A percentile compares a stretch with the other conserved stretches of the same genome.
Conservation (phyloP, 1,140 invertebrate species). For the Mya arenaria region DNA sequence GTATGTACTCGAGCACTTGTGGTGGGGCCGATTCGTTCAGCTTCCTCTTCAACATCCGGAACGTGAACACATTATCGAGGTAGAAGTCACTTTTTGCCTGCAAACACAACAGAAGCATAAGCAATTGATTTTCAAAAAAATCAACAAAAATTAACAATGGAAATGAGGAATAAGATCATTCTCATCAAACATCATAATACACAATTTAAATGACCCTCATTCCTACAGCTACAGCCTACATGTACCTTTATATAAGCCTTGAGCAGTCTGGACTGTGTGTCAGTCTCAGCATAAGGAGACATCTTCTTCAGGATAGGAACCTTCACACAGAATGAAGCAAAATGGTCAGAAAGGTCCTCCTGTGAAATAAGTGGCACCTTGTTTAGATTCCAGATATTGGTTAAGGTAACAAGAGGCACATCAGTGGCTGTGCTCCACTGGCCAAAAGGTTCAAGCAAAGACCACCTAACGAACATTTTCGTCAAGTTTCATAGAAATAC, state of each 20-base stretch:
- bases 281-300: constrained; percentile 61
- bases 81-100: constrained; percentile 76
- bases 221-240: not conserved
- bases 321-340: constrained; percentile 63
- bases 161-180: not conserved
- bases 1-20: constrained; percentile 71
- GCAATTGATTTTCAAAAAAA: not conserved
- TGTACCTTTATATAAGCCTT: constrained; percentile 70
- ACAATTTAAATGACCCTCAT: not conserved
- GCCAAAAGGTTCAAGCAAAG: not conserved
- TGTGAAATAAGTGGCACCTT: constrained; percentile 38
- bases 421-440: not conserved
- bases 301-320: constrained; percentile 68
- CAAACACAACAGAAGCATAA: not conserved
- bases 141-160: not conserved
- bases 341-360: constrained; percentile 73
- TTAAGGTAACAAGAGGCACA: not conserved
- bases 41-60: constrained; percentile 62
- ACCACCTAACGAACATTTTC: not conserved
- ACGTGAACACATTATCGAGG: constrained; percentile 67
- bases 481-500: not conserved
- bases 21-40: constrained; percentile 67
- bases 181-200: not conserved
- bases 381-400: not conserved
- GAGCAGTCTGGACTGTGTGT: constrained; percentile 65